These are phyloP conservation scores for Peucedramus taeniatus DNA, from an alignment of 2,113 vertebrate species.

Conservation along the genomic window DNA sequence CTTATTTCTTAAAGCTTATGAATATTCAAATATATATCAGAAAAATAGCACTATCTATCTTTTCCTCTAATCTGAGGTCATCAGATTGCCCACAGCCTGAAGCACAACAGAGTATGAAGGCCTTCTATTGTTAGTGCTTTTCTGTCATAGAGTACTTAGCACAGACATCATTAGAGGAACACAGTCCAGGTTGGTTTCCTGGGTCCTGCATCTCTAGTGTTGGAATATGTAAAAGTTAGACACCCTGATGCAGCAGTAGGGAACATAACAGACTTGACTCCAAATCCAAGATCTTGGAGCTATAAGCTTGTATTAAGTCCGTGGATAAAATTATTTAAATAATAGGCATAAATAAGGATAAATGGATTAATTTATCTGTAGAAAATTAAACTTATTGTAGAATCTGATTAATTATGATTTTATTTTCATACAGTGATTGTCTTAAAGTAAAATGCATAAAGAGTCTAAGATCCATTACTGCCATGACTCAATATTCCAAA, in stretches of 20 bases:
- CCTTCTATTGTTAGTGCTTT: background rate
- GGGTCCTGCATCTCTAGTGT: background rate
- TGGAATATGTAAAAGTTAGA: background rate
- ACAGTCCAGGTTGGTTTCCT: background rate
- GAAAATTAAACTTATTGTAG: background rate
- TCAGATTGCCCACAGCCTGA: background rate
- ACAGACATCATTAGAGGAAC: background rate
- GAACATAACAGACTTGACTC: background rate
- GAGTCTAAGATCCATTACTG: background rate
- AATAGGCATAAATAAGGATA: background rate
- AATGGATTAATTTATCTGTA: background rate
- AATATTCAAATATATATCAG: background rate
- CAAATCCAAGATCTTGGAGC: background rate
- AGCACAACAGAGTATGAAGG: background rate
- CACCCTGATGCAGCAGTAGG: background rate
- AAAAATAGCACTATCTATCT: background rate
- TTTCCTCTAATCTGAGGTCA: background rate
- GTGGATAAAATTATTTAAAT: background rate
- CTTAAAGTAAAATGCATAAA: background rate
- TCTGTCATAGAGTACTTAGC: background rate
- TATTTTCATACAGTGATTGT: background rate
- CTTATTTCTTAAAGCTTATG: background rate
- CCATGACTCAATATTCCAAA: background rate
- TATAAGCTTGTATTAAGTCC: background rate
- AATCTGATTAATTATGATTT: background rate